Evolutionary conservation across 2,797 vertebrate species (phyloP).

Genomic region (Micromesistius poutassou): DNA sequence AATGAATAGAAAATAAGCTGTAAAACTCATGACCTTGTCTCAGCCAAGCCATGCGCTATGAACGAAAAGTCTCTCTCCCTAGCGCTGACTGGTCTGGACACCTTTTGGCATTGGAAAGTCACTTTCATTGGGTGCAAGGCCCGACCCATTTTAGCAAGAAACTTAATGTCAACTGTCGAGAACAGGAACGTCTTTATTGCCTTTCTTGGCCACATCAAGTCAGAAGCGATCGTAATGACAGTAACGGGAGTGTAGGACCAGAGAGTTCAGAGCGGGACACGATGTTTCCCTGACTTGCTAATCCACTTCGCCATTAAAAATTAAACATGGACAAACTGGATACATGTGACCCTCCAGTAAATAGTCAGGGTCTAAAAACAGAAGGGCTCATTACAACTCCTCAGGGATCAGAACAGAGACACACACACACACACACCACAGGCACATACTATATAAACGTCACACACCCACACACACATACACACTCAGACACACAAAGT

Average conservation of each 20-base stretch:
- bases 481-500: neutral
- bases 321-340: neutral
- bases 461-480: neutral
- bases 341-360: constrained; percentile 1
- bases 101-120: neutral
- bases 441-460: neutral
- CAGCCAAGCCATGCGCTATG: neutral
- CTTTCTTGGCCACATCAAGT: neutral
- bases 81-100: neutral
- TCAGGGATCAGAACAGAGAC: constrained; percentile 2
- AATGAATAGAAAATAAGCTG: neutral
- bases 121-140: neutral
- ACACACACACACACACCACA: neutral
- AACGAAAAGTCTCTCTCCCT: neutral
- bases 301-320: constrained; percentile 2
- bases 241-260: neutral
- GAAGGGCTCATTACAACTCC: neutral
- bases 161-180: neutral
- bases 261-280: neutral
- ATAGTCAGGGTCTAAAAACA: constrained; percentile 10
- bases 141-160: neutral
- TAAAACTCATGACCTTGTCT: neutral
- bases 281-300: neutral
- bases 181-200: neutral
- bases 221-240: neutral